Evolutionary conservation across 2,888 invertebrate species (phyloP), one percentile per base, ranked within the genome.

Genomic region (Cephus spinipes): DNA sequence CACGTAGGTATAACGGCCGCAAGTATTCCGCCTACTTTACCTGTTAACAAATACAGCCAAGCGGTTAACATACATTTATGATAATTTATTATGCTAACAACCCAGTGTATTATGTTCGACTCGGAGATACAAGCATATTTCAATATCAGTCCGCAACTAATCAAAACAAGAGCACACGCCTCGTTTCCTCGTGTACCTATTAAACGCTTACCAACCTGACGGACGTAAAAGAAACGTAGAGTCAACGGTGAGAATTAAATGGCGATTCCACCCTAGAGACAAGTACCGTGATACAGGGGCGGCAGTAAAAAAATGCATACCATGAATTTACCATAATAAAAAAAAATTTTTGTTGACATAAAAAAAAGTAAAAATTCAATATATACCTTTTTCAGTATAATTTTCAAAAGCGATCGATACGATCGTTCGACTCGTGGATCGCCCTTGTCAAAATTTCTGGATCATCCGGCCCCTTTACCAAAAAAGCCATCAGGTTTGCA

Each of bases 41-140:
- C 87, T 88, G 89, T 89, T 88, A 89, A 89, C 89, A 89, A 89
- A 89, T 90, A 88, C 83, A 86, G 84, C 85, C 87, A 86, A 86
- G 85, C 86, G 84, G 86, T 85, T 87, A 87, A 86, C 87, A 87
- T 85, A 86, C 87, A 84, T 87, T 87, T 86, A 85, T 86, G 86
- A 89, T 89, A 87, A 90, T 89, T 89, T 89, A 90, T 90, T 87
- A 85, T 85, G 85, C 84, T 83, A 84, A 81, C 81, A 82, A 80
- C 82, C 80, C 84, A 79, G 83, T 79, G 83, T 83, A 84, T 85
- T 87, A 85, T 86, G 85, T 87, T 85, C 84, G 82, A 81, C 81
- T 83, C 81, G 79, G 79, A 79, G 84, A 81, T 83, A 85, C 85
- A 80, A 79, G 82, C 79, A 80, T 82, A 83, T 82, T 85, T 85